phyloP scores from a whole-genome alignment of 2,797 vertebrate species.

The Neolamprologus multifasciatus region DNA sequence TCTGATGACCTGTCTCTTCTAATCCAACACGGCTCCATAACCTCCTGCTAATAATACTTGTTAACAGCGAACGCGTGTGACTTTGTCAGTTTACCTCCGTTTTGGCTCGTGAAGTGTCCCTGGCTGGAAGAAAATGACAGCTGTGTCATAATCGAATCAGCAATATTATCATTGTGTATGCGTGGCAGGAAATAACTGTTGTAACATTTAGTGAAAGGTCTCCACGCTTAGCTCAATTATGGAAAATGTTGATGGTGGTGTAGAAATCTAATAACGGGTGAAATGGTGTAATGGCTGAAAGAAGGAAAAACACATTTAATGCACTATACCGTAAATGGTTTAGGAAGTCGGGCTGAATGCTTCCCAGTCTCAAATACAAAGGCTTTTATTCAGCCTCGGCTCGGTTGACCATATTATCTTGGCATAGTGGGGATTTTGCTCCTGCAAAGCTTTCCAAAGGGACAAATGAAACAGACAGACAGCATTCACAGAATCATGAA shows the following conservation, averaged over 20 bases:
- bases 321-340: background rate
- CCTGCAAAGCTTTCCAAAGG: conserved; percentile 1
- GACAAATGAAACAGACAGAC: background rate
- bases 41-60: conserved; percentile 26
- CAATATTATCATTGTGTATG: conserved; percentile 5
- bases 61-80: background rate
- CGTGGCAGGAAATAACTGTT: background rate
- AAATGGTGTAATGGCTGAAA: background rate
- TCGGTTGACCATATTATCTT: conserved; percentile 1
- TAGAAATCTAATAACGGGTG: background rate
- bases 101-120: background rate
- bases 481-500: background rate
- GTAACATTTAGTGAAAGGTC: conserved; percentile 39
- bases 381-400: background rate
- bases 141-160: conserved; percentile 18
- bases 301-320: background rate
- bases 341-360: background rate
- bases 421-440: background rate
- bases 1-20: conserved; percentile 51
- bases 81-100: conserved; percentile 23
- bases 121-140: conserved; percentile 1
- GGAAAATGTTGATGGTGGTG: conserved; percentile 1
- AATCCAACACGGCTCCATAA: conserved; percentile 11
- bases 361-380: background rate
- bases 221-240: background rate